Conservation (phyloP, 2,113 vertebrate genomes). For the Scophthalmus maximus region DNA sequence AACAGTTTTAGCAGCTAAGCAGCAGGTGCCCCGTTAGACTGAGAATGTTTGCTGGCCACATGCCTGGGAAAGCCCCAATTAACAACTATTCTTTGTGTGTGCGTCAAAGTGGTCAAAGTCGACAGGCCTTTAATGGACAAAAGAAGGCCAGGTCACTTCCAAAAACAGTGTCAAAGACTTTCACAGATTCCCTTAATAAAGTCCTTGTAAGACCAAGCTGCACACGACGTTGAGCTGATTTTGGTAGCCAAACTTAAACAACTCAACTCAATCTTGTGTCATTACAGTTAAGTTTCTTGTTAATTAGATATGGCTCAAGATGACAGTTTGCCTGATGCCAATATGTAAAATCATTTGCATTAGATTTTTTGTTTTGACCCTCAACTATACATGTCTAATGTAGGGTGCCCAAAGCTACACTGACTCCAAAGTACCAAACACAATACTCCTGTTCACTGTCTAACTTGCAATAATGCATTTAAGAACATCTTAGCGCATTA, state of each 20-base stretch:
- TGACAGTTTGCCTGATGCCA: constrained; percentile 1
- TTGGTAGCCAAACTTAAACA: constrained; percentile 16
- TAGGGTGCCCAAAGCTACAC: no score
- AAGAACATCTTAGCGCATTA: no score
- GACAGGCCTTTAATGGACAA: constrained; percentile 44
- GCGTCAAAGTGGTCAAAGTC: constrained; percentile 44
- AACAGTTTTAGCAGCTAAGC: constrained; percentile 67
- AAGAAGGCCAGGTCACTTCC: constrained; percentile 22
- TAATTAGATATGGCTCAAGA: constrained; percentile 37
- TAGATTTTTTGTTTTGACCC: constrained; percentile 49
- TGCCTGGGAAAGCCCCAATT: constrained; percentile 70
- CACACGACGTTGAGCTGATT: constrained; percentile 3
- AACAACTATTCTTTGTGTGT: constrained; percentile 57
- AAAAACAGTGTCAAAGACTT: constrained; percentile 10
- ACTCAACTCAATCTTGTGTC: constrained; percentile 29
- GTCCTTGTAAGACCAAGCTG: constrained; percentile 11
- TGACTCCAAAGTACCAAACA: no score
- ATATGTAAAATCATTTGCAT: constrained; percentile 36
- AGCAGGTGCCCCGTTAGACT: constrained; percentile 72
- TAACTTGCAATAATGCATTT: neutral
- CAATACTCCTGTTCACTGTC: neutral
- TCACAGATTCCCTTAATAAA: constrained; percentile 1
- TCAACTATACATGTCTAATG: neutral
- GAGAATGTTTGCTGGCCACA: constrained; percentile 65
- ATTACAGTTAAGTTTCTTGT: constrained; percentile 34